Percentiles rank a stretch among this genome's conserved stretches.
Evolutionary conservation across 2,113 vertebrate species (phyloP).

Genomic region (Burhinus bistriatus): DNA sequence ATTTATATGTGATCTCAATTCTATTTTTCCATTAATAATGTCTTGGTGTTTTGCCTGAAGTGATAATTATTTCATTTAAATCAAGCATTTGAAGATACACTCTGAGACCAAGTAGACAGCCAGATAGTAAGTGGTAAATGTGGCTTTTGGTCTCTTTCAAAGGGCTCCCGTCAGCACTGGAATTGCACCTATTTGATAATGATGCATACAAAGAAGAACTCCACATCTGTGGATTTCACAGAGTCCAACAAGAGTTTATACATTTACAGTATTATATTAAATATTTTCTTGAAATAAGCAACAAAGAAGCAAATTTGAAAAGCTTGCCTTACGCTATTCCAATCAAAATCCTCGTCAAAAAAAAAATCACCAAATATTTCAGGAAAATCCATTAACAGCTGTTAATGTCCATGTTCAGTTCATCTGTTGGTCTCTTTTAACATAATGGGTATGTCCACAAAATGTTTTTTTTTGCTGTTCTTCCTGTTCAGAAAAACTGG

Average conservation of each 20-base stretch:
- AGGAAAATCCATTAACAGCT: neutral
- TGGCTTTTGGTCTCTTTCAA: neutral
- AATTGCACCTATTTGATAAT: neutral
- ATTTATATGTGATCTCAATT: neutral
- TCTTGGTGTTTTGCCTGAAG: neutral
- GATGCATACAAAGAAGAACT: neutral
- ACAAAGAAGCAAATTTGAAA: neutral
- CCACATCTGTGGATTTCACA: neutral
- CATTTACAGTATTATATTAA: neutral
- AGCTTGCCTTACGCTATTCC: neutral
- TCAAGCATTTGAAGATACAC: neutral
- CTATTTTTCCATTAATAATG: neutral
- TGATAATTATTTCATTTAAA: neutral
- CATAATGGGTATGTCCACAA: neutral
- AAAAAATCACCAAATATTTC: neutral
- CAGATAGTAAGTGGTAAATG: neutral
- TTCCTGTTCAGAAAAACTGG: neutral
- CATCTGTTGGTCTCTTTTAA: neutral
- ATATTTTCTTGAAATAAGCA: neutral
- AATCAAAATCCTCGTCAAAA: neutral
- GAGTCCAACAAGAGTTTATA: neutral
- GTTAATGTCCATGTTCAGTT: neutral
- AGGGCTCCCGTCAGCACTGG: neutral
- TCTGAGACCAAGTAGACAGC: neutral
- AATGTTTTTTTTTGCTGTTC: neutral